These are phyloP conservation scores for Nomada goodeniana DNA, from an alignment of 2,888 invertebrate species.

Conservation along the genomic window DNA sequence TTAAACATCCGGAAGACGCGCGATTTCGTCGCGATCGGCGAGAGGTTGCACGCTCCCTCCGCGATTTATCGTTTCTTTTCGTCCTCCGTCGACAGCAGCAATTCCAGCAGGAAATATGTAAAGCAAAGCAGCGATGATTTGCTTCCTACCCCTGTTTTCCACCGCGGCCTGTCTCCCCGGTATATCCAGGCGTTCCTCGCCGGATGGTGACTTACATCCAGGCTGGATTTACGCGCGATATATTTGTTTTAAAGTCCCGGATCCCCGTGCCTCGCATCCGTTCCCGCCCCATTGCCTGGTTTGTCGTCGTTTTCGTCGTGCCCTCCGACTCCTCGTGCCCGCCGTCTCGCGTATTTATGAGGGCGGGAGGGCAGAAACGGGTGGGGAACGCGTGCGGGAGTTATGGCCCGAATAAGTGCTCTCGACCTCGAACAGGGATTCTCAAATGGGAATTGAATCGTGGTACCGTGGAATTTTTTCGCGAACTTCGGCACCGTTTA, in stretches of 20 bases:
- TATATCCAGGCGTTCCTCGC: conserved; percentile 51
- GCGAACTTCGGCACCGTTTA: no score
- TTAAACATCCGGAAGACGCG: conserved; percentile 16
- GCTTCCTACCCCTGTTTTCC: conserved; percentile 66
- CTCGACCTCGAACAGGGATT: conserved; percentile 76
- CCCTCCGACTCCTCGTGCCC: conserved; percentile 38
- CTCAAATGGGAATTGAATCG: conserved; percentile 58
- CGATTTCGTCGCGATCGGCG: background rate
- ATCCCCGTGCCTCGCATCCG: conserved; percentile 65
- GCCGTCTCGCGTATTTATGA: conserved; percentile 79
- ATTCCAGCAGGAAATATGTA: conserved; percentile 78
- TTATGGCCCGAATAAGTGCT: conserved; percentile 83
- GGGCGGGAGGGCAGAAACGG: conserved; percentile 77
- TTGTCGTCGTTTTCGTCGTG: conserved; percentile 63
- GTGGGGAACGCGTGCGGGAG: conserved; percentile 77
- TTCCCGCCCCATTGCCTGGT: conserved; percentile 56
- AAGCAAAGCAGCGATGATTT: conserved; percentile 81
- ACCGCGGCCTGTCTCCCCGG: conserved; percentile 38
- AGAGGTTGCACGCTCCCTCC: background rate
- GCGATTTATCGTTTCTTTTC: conserved; percentile 28
- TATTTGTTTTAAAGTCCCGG: conserved; percentile 83
- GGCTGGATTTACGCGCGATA: conserved; percentile 83
- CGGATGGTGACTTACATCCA: conserved; percentile 74
- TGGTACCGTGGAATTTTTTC: conserved; percentile 5
- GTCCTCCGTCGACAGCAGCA: conserved; percentile 60